Conservation (phyloP, 2,113 vertebrate species). For the Bombycilla garrulus region DNA sequence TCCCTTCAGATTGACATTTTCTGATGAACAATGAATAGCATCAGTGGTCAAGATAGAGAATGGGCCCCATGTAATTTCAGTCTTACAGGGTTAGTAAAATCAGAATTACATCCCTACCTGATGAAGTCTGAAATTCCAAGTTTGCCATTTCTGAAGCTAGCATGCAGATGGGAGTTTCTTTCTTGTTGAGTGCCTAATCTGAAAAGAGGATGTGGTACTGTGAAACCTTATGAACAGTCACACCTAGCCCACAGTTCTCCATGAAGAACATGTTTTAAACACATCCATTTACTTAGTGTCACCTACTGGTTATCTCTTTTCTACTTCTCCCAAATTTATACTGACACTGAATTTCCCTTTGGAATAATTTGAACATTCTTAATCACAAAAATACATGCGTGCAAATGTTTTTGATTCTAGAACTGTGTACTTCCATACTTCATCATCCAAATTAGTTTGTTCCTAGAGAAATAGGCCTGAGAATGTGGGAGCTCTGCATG, state of each 20-base stretch:
- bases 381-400: neutral
- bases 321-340: neutral
- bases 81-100: neutral
- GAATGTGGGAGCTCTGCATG: constrained; percentile 1
- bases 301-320: neutral
- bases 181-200: neutral
- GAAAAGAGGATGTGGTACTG: neutral
- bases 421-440: neutral
- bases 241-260: neutral
- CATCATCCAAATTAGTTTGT: neutral
- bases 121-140: neutral
- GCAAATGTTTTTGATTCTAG: neutral
- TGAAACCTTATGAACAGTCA: neutral
- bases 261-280: neutral
- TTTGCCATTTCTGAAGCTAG: neutral
- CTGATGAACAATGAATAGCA: neutral
- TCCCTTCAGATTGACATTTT: neutral
- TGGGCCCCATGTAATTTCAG: neutral
- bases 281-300: neutral
- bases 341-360: neutral
- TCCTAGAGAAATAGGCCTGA: neutral
- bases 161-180: neutral
- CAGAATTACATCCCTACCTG: neutral
- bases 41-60: neutral
- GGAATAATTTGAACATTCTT: neutral